Base-by-base conservation (phyloP, 92 coral and sea anemone species). In the Umimayanthus kanabou region DNA sequence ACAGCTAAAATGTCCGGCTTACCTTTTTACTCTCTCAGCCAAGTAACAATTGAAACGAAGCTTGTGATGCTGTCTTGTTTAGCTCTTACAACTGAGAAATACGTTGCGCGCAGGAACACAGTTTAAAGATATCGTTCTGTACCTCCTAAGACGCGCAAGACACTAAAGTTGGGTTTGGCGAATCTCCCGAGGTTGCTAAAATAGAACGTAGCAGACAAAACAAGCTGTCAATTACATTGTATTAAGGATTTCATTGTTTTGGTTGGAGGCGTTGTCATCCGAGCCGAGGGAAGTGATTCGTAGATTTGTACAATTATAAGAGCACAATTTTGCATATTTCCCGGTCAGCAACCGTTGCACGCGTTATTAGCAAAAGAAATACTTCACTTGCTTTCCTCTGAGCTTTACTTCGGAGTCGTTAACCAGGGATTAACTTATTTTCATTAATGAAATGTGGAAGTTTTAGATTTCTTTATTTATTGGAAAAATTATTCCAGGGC, bases 141-240 rank as follows among this genome's bases (percentile, higher is more conserved):
- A 49, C 87, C 87, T 67, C 77, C 87, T 83, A 78, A 83, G 77
- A 66, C 87, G 87, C 67, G 43, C 87, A 45, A 47, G 39, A 83
- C 70, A 69, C 77, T 40, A 73, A 70, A 67, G 11, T 65, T 39
- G 87, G 87, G 58, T 83, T 82, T 83, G 87, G 87, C 87, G 78
- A 70, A 14, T 83, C 80, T 74, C 73, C 92, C 89, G 77, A 80
- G 92, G 90, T 89, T 80, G 87, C 92, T 89, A 92, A 80, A 92
- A 89, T 89, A 92, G 90, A 92, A 92, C 80, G 80, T 88, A 80
- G 64, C 66, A 77, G 77, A 71, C 90, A 89, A 85, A 92, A 88
- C 90, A 92, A 89, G 80, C 92, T 92, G 94, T 92, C 94, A 92
- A 92, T 92, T 92, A 92, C 94, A 92, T 89, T 92, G 85, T 89